Conservation (phyloP, 1,140 invertebrate genomes). For the Leptopilina boulardi region DNA sequence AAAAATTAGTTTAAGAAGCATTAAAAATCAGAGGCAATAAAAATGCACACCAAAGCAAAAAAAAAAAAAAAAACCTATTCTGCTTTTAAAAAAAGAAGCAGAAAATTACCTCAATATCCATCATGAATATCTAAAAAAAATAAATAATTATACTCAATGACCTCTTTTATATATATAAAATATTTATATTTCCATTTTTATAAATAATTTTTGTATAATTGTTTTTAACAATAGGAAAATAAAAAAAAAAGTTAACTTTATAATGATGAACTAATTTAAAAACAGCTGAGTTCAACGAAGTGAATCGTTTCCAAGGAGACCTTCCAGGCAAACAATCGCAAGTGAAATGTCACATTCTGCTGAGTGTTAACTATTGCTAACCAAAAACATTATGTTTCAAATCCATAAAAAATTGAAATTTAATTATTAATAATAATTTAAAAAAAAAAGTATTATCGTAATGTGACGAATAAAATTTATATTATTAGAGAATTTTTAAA, state of each 20-base stretch:
- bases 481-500: neutral
- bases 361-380: neutral
- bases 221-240: neutral
- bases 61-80: neutral
- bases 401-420: neutral
- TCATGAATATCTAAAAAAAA: neutral
- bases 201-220: neutral
- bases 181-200: neutral
- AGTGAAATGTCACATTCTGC: slow-evolving; percentile 5
- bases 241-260: neutral
- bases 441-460: neutral
- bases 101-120: slow-evolving; percentile 5
- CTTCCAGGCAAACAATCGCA: neutral
- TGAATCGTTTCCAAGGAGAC: neutral
- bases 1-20: neutral
- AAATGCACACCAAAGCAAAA: neutral
- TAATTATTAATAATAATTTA: too few relatives aligned
- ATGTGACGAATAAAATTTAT: neutral
- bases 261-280: slow-evolving; percentile 3
- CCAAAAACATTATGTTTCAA: neutral
- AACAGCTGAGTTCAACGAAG: slow-evolving; percentile 13
- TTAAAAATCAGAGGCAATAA: neutral
- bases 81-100: neutral
- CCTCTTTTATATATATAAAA: neutral
- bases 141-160: neutral